Percentiles rank a stretch among this genome's conserved stretches.
Evolutionary conservation across 2,888 invertebrate species (phyloP).

Genomic region (Tribolium freemani): DNA sequence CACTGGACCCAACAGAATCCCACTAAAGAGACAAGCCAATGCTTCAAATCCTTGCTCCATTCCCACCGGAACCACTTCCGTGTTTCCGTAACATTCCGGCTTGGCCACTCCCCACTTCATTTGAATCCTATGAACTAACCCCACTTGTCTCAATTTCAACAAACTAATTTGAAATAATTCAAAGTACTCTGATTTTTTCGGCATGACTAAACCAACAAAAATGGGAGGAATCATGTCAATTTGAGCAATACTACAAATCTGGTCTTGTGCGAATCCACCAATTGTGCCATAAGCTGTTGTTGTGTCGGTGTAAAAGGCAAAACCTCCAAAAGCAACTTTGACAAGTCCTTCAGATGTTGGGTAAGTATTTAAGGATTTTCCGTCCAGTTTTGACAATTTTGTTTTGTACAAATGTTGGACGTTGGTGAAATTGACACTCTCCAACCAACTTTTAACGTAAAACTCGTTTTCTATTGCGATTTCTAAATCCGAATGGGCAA

Average conservation of each 20-base stretch:
- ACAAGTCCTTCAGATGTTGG: conserved; percentile 59
- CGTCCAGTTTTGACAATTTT: neutral
- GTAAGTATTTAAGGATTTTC: conserved; percentile 36
- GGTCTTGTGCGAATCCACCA: conserved; percentile 62
- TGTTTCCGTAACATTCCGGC: conserved; percentile 45
- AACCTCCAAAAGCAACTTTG: conserved; percentile 66
- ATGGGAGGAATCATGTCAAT: conserved; percentile 53
- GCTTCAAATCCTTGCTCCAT: conserved; percentile 44
- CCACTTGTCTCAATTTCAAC: conserved; percentile 50
- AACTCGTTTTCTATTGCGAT: conserved; percentile 65
- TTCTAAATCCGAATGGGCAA: conserved; percentile 67
- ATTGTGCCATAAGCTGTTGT: conserved; percentile 63
- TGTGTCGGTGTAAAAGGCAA: conserved; percentile 69
- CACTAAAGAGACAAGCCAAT: conserved; percentile 41
- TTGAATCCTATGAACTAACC: conserved; percentile 41
- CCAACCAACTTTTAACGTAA: conserved; percentile 8
- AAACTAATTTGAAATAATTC: conserved; percentile 54
- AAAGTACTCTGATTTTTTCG: conserved; percentile 59
- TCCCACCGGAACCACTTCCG: conserved; percentile 43
- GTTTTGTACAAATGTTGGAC: neutral
- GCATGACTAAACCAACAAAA: conserved; percentile 55
- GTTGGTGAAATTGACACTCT: neutral
- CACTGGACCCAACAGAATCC: conserved; percentile 22
- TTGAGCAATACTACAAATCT: conserved; percentile 67
- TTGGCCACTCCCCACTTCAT: conserved; percentile 39